Evolutionary conservation across 2,888 invertebrate species (phyloP), one percentile per base, ranked within the genome.

Genomic region (Blomia tropicalis): DNA sequence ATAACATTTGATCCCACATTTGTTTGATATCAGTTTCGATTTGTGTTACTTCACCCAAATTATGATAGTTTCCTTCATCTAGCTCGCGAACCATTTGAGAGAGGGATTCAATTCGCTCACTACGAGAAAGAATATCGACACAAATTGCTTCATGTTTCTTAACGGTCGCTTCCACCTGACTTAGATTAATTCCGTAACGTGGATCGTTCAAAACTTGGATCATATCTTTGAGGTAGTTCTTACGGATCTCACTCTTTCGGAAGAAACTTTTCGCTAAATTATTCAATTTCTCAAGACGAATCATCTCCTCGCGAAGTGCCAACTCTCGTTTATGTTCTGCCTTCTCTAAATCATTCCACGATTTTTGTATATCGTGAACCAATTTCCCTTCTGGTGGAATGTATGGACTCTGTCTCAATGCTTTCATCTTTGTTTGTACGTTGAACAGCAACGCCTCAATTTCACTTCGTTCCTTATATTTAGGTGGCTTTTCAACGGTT

Each of bases 91-190:
- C 88, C 89, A 98, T 91, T 60, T 85, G 84, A 0, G 87, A 87
- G 53, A 98, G 79, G 74, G 92, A 89, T 69, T 88, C 85, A 73
- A 96, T 93, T 11, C 96, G 82, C 73, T 95, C 93, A 71, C 90
- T 88, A 70, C 84, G 81, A 17, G 95, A 90, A 60, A 93, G 77
- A 62, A 96, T 95, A 72, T 96, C 96, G 0, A 95, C 93, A 65
- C 89, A 88, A 66, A 96, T 92, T 19, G 96, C 95, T 75, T 96
- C 95, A 73, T 96, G 95, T 72, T 96, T 96, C 77, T 96, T 96
- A 43, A 96, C 83, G 0, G 93, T 91, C 1, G 95, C 95, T 73
- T 96, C 95, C 0, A 95, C 91, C 73, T 95, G 92, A 0, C 86
- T 81, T 68, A 93, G 76, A 76, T 87, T 87, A 69, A 85, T 85